These are phyloP conservation scores for Orchesella cincta DNA, from an alignment of 1,140 invertebrate genomes.

Conservation along the genomic window DNA sequence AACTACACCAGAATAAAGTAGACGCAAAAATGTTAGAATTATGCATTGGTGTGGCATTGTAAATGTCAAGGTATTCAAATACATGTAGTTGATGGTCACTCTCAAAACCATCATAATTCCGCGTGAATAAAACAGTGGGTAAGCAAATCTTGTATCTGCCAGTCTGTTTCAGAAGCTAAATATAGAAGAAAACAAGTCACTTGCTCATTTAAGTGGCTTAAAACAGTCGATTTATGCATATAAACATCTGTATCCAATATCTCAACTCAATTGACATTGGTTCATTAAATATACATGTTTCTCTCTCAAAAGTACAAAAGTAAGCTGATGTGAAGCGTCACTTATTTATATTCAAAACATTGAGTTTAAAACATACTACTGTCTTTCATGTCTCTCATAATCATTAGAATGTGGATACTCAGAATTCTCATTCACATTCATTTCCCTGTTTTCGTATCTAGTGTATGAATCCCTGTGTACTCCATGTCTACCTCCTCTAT, in stretches of 20 bases:
- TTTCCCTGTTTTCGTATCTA: neutral
- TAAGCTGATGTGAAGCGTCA: neutral
- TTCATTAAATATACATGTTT: neutral
- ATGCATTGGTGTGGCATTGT: conserved; percentile 22
- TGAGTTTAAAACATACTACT: neutral
- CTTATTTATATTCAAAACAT: neutral
- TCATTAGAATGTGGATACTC: neutral
- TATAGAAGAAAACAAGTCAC: neutral
- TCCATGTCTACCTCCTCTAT: neutral
- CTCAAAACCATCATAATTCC: neutral
- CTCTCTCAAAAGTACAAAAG: neutral
- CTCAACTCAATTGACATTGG: neutral
- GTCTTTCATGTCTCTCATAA: neutral
- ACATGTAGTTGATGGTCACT: neutral
- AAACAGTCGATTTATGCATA: neutral
- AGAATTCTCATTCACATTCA: neutral
- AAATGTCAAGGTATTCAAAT: neutral
- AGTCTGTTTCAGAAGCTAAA: neutral
- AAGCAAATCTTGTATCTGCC: neutral
- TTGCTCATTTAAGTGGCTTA: neutral
- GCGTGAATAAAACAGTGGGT: neutral
- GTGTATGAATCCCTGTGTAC: neutral
- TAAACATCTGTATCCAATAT: conserved; percentile 4
- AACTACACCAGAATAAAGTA: neutral
- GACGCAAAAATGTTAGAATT: neutral